Conservation (phyloP, 2,797 vertebrate species). For the Okamejei kenojei region DNA sequence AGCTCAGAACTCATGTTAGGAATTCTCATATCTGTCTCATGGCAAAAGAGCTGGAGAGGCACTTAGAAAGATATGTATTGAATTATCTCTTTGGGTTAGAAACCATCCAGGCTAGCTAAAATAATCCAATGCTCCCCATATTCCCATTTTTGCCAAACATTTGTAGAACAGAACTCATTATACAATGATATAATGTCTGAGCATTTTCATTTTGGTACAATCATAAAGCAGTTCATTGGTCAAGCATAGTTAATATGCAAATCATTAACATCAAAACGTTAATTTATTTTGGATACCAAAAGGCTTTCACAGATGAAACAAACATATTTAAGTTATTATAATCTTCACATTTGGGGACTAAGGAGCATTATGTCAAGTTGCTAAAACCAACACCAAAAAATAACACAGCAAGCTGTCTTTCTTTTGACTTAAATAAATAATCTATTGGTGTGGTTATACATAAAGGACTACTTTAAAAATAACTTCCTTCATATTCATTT, state of each 20-base stretch:
- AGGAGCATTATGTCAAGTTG: neutral
- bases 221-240: neutral
- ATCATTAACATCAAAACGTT: neutral
- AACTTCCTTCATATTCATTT: neutral
- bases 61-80: neutral
- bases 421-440: neutral
- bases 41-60: neutral
- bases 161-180: neutral
- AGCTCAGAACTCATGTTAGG: neutral
- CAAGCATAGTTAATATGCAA: neutral
- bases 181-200: neutral
- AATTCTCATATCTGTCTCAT: neutral
- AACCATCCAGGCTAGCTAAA: neutral
- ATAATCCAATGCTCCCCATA: neutral
- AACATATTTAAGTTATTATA: conserved; percentile 4
- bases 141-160: neutral
- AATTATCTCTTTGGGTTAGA: too few species aligned
- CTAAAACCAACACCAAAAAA: neutral
- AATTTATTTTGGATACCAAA: neutral
- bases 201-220: neutral
- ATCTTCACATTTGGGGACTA: neutral
- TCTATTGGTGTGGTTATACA: neutral
- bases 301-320: neutral
- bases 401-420: neutral
- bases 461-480: neutral